Percentiles rank a stretch among this genome's conserved stretches.
Evolutionary conservation across 2,113 vertebrate species (phyloP).

Genomic region (Apteryx owenii): DNA sequence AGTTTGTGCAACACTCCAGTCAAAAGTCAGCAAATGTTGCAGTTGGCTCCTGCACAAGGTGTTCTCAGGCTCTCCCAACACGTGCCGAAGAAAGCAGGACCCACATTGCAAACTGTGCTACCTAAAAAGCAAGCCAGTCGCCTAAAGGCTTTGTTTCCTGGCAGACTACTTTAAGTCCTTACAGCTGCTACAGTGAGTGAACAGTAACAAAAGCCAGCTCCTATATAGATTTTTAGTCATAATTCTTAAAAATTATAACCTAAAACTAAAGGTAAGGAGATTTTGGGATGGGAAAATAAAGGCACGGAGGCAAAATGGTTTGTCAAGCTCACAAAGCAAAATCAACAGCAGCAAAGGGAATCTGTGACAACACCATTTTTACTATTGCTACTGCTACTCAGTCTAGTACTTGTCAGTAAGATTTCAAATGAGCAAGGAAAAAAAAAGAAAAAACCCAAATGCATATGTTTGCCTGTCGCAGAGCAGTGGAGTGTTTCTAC

Average conservation of each 20-base stretch:
- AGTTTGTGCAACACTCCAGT: neutral
- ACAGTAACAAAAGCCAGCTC: neutral
- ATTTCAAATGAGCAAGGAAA: slow-evolving; percentile 46
- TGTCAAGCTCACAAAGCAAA: slow-evolving; percentile 5
- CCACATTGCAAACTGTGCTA: neutral
- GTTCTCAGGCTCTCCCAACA: neutral
- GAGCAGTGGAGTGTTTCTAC: neutral
- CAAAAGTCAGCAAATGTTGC: fast-evolving
- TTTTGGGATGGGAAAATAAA: neutral
- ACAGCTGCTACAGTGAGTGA: neutral
- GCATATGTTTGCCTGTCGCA: slow-evolving; percentile 46
- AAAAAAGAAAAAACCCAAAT: neutral
- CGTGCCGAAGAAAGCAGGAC: neutral
- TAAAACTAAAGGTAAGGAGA: neutral
- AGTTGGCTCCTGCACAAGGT: fast-evolving
- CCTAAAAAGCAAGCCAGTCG: neutral
- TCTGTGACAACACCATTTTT: fast-evolving
- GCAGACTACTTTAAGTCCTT: fast-evolving
- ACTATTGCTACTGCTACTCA: neutral
- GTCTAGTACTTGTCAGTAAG: neutral
- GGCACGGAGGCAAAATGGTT: neutral
- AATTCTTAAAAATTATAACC: neutral
- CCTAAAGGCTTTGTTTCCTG: neutral
- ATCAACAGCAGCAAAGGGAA: neutral
- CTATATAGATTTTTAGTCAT: neutral